Base-by-base conservation (phyloP, 2,888 invertebrate genomes). In the Crepidodera aurea region DNA sequence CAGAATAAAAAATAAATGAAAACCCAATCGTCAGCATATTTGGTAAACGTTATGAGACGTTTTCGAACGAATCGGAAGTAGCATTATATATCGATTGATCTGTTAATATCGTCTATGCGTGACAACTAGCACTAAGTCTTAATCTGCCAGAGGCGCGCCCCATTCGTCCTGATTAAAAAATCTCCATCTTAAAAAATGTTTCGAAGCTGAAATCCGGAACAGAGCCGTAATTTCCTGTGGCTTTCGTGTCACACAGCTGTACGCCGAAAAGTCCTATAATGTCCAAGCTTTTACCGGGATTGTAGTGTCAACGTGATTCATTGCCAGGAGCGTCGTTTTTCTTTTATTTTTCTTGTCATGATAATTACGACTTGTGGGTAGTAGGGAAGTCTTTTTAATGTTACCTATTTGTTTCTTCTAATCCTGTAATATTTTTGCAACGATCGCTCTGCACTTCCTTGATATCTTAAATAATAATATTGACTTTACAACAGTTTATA, bases 141-240 rank as follows among this genome's bases (percentile, higher is more conserved):
- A 74, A 77, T 77, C 68, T 72, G 71, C 72, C 71, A 71, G 70
- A 77, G 79, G 79, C 75, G 81, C 76, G 78, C 76, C 79, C 76
- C 77, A 78, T 79, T 79, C 78, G 76, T 78, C 76, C 74, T 78
- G 78, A 79, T 79, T 80, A 78, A 77, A 75, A 72, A 77, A 77
- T 76, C 74, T 74, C 79, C 78, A 77, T 79, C 77, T 78, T 76
- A 77, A 78, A 78, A 75, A 74, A 74, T 71, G 77, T 77, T 73
- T 73, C 77, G 77, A 76, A 75, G 71, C 71, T 53, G 58, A 71
- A 73, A 75, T 77, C 78, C 76, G 78, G 77, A 76, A 75, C 73
- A 77, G 71, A 74, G 73, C 75, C 75, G 75, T 75, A 78, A 77
- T 78, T 79, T 79, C 78, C 79, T 74, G 71, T 69, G 64, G 70